Evolutionary conservation across 2,797 vertebrate genomes (phyloP).

Genomic region (Hephaestus fuliginosus): DNA sequence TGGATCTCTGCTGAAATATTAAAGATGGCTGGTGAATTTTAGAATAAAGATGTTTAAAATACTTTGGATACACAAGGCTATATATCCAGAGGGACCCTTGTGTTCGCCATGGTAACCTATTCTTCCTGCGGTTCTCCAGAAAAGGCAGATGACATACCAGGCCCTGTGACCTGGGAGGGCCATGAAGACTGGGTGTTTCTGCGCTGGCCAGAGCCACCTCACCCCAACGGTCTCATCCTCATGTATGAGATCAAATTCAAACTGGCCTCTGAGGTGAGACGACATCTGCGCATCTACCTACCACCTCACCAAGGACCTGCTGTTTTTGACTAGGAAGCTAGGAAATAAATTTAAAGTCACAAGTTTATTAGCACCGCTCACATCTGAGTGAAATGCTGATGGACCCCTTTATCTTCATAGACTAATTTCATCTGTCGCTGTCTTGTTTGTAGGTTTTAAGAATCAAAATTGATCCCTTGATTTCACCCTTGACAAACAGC

Average conservation of each 20-base stretch:
- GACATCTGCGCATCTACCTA: not conserved
- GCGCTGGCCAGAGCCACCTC: slow-evolving; percentile 91
- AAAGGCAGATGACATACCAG: slow-evolving; percentile 96
- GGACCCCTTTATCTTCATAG: not conserved
- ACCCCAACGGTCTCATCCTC: slow-evolving; percentile 94
- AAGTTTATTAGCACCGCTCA: not conserved
- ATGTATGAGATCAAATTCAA: slow-evolving; percentile 97
- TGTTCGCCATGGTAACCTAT: slow-evolving; percentile 3
- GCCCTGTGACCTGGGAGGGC: slow-evolving; percentile 89
- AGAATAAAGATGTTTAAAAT: not conserved
- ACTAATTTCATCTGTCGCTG: not conserved
- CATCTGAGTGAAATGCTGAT: not conserved
- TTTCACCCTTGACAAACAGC: not conserved
- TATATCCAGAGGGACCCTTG: not conserved
- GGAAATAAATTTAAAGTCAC: not conserved
- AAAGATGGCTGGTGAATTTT: not conserved
- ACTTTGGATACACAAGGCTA: not conserved
- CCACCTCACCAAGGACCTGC: not conserved
- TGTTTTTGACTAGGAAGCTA: not conserved
- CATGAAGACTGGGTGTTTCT: slow-evolving; percentile 90
- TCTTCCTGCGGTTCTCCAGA: slow-evolving; percentile 79
- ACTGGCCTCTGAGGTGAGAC: slow-evolving; percentile 91
- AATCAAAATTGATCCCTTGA: not conserved
- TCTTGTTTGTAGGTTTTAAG: not conserved
- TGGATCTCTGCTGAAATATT: not conserved